A percentile compares a stretch with the other conserved stretches of the same genome.
Conservation (phyloP, 2,113 vertebrate species). For the Cynopterus brachyotis region DNA sequence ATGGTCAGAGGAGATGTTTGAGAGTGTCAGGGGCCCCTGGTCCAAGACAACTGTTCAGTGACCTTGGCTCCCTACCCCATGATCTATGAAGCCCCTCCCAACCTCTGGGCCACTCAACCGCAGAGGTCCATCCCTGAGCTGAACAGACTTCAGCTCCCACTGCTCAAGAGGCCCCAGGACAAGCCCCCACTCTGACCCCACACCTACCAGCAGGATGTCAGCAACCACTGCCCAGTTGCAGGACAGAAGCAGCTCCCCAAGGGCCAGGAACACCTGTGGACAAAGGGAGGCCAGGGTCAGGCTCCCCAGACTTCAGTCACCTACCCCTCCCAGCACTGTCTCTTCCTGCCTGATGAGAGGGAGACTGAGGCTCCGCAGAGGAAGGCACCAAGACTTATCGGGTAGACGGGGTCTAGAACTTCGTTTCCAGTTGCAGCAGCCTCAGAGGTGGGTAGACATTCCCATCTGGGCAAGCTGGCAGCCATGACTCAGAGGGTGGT, state of each 20-base stretch:
- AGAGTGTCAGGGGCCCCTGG: no score
- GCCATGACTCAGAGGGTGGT: background rate
- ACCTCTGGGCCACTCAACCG: background rate
- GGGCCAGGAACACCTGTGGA: constrained; percentile 85
- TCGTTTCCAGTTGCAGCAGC: background rate
- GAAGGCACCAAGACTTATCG: background rate
- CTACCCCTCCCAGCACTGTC: rapidly evolving
- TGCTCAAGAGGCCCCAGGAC: background rate
- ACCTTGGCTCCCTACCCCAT: background rate
- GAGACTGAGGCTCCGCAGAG: background rate
- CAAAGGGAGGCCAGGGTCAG: background rate
- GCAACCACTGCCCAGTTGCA: constrained; percentile 89
- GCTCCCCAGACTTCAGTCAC: background rate
- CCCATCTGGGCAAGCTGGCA: background rate
- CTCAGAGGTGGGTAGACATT: no score
- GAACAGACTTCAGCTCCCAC: background rate
- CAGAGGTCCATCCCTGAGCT: background rate
- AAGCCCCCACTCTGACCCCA: background rate
- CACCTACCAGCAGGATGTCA: constrained; percentile 89
- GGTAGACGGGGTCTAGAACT: background rate
- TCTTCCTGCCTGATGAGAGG: background rate
- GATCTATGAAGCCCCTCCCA: background rate
- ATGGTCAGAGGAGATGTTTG: background rate
- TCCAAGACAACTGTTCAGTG: background rate
- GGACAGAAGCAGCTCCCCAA: constrained; percentile 85